Evolutionary conservation across 2,888 invertebrate genomes (phyloP).

Genomic region (Ellobium chinense): DNA sequence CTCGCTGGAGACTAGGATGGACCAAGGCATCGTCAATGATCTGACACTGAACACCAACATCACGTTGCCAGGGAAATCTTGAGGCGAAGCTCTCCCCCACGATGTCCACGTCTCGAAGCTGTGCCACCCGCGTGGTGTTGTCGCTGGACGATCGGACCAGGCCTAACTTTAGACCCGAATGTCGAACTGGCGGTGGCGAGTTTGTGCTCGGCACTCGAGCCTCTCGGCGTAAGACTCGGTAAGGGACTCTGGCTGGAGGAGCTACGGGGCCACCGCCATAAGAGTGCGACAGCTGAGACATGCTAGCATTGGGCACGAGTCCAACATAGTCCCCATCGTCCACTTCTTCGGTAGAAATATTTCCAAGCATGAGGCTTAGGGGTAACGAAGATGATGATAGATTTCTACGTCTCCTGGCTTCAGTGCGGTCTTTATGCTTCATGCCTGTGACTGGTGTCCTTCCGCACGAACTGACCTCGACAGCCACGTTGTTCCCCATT

Average conservation of each 20-base stretch:
- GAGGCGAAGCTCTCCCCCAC: slow-evolving; percentile 70
- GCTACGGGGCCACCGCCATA: slow-evolving; percentile 1
- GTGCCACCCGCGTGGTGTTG: neutral
- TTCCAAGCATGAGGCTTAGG: slow-evolving; percentile 28
- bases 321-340: slow-evolving; percentile 2
- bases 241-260: neutral
- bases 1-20: slow-evolving; percentile 5
- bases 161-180: neutral
- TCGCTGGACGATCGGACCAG: slow-evolving; percentile 23
- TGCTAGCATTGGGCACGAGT: neutral
- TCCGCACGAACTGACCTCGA: neutral
- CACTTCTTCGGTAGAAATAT: slow-evolving; percentile 33
- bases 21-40: slow-evolving; percentile 39
- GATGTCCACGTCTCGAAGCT: slow-evolving; percentile 61
- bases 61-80: slow-evolving; percentile 73
- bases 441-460: neutral
- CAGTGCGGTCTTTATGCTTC: neutral
- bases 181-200: neutral
- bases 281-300: slow-evolving; percentile 18
- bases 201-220: slow-evolving; percentile 27
- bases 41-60: slow-evolving; percentile 70
- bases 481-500: neutral
- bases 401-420: slow-evolving; percentile 15
- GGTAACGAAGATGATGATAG: slow-evolving; percentile 46
- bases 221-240: slow-evolving; percentile 26